Evolutionary conservation across 30 jellyfish, hydroid and myxozoan species (phyloP).

Genomic region (Hydra vulgaris): DNA sequence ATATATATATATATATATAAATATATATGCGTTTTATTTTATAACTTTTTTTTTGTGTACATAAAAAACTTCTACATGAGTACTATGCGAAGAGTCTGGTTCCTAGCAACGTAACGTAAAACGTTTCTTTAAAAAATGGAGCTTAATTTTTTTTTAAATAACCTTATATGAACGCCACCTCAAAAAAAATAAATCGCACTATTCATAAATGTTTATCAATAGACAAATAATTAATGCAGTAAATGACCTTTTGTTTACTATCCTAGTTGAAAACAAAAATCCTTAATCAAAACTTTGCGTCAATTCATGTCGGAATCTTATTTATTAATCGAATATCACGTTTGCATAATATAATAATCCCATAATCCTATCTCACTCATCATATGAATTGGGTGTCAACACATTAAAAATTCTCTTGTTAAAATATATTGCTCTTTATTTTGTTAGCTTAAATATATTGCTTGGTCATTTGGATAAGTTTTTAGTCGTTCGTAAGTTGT

Average conservation of each 20-base stretch:
- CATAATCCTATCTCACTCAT: neutral
- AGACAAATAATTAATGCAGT: neutral
- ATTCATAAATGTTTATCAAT: neutral
- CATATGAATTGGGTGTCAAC: neutral
- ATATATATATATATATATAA: too few species aligned
- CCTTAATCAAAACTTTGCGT: neutral
- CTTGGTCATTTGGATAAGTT: neutral
- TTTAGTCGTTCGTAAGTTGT: too few species aligned
- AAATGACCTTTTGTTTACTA: neutral
- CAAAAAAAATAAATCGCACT: neutral
- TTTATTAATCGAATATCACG: neutral
- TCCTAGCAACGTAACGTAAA: neutral
- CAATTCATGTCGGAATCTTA: neutral
- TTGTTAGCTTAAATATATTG: neutral
- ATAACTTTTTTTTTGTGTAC: too few species aligned
- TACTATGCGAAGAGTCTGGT: neutral
- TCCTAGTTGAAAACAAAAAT: neutral
- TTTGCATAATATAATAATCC: neutral
- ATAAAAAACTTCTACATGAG: too few species aligned
- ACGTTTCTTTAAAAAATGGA: neutral
- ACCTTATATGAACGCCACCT: neutral
- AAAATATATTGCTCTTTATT: neutral
- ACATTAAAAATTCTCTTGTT: neutral
- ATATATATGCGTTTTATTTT: too few species aligned
- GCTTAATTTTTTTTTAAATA: neutral